Percentiles rank a stretch among this genome's conserved stretches.
Evolutionary conservation across 2,888 invertebrate species (phyloP).

Genomic region (Pyrrhia umbra): DNA sequence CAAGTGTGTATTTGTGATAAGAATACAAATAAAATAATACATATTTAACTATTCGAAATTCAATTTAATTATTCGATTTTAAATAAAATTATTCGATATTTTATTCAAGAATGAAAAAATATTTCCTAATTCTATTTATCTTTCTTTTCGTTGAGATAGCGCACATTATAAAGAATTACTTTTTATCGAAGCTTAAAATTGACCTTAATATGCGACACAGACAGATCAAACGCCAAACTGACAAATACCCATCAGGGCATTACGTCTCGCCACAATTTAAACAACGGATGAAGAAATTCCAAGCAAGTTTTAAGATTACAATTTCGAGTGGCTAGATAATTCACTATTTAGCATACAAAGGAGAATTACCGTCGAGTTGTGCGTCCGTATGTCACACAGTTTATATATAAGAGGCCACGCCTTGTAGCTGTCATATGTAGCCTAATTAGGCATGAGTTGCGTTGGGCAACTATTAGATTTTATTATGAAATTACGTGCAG

Average conservation of each 20-base stretch:
- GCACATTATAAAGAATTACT: conserved; percentile 23
- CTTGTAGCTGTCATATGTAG: conserved; percentile 88
- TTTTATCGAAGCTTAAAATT: conserved; percentile 59
- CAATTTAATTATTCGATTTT: conserved; percentile 11
- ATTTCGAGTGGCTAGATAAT: conserved; percentile 90
- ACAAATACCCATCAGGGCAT: conserved; percentile 69
- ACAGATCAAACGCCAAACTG: conserved; percentile 60
- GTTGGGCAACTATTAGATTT: conserved; percentile 74
- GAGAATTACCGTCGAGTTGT: conserved; percentile 86
- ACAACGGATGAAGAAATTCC: conserved; percentile 89
- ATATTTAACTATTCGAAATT: conserved; percentile 10
- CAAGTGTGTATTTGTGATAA: background rate
- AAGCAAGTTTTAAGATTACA: conserved; percentile 88
- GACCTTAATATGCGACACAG: conserved; percentile 56
- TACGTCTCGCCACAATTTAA: conserved; percentile 70
- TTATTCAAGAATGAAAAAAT: background rate
- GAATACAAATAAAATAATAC: too few relatives aligned
- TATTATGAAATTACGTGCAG: conserved; percentile 69
- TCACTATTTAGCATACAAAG: conserved; percentile 90
- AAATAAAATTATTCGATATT: conserved; percentile 2
- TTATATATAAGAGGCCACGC: conserved; percentile 85
- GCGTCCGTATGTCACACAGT: conserved; percentile 85
- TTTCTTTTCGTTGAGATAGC: background rate
- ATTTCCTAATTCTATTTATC: background rate
- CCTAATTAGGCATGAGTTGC: conserved; percentile 86